phyloP scores from a whole-genome alignment of 2,113 vertebrate species.

The Lepus timidus region DNA sequence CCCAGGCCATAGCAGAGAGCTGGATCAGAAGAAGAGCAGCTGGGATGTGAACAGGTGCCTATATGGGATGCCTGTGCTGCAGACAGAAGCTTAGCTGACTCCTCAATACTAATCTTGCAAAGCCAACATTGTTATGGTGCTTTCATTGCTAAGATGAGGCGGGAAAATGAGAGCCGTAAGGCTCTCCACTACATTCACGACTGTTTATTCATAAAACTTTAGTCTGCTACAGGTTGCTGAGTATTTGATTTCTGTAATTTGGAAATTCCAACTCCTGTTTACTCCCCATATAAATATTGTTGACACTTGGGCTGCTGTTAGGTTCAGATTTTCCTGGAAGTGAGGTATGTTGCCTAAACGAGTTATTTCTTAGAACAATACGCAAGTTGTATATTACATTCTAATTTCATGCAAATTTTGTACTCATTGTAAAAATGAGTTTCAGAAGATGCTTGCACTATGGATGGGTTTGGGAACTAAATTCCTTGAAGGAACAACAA shows the following conservation, averaged over 20 bases:
- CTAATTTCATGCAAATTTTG: constrained; percentile 74
- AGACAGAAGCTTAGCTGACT: no score
- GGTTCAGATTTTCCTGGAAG: constrained; percentile 55
- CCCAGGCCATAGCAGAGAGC: no score
- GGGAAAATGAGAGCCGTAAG: neutral
- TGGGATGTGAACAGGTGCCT: no score
- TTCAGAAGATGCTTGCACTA: constrained; percentile 30
- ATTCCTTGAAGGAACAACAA: constrained; percentile 57
- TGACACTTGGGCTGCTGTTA: neutral
- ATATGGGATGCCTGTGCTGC: no score
- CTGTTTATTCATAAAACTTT: constrained; percentile 53
- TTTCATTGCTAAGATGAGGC: neutral
- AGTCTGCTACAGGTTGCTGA: neutral
- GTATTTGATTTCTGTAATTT: constrained; percentile 57
- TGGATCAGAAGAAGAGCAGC: no score
- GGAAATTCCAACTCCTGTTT: constrained; percentile 48
- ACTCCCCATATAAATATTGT: neutral
- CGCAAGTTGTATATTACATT: constrained; percentile 63
- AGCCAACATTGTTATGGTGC: neutral
- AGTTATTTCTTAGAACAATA: constrained; percentile 74
- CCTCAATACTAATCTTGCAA: neutral
- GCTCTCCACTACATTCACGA: neutral
- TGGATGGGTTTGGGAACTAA: constrained; percentile 65
- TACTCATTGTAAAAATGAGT: constrained; percentile 73
- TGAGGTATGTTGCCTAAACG: constrained; percentile 63